Percentiles rank a stretch among this genome's conserved stretches.
These are phyloP conservation scores for Cosmia pyralina DNA, from an alignment of 2,888 invertebrate species.

Conservation along the genomic window DNA sequence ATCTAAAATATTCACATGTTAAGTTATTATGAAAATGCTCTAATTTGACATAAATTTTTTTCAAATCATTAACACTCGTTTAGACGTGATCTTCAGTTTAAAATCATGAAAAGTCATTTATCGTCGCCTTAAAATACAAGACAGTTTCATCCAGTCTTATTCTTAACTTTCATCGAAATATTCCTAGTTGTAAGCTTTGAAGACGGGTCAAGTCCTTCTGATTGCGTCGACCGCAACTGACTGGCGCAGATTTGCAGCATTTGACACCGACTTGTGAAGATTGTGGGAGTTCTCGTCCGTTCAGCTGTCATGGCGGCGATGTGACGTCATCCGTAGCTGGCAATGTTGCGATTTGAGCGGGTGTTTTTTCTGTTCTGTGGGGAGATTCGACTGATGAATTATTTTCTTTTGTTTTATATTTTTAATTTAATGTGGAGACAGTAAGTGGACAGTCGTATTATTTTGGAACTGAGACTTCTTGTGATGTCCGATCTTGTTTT, in stretches of 20 bases:
- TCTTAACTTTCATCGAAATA: neutral
- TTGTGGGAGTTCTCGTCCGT: slow-evolving; percentile 13
- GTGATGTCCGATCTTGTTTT: neutral
- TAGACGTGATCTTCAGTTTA: no score
- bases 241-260: slow-evolving; percentile 21
- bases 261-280: slow-evolving; percentile 23
- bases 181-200: slow-evolving; percentile 2
- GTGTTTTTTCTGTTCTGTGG: no score
- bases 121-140: neutral
- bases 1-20: no score
- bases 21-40: no score
- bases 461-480: neutral
- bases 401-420: neutral
- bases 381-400: slow-evolving; percentile 5
- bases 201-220: slow-evolving; percentile 23
- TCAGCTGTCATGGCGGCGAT: slow-evolving; percentile 11
- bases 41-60: no score
- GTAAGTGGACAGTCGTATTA: neutral
- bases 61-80: no score
- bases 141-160: slow-evolving; percentile 4
- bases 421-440: neutral
- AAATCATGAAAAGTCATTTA: no score
- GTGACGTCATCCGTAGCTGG: slow-evolving; percentile 13
- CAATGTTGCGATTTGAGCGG: slow-evolving; percentile 23
- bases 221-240: slow-evolving; percentile 12